Conservation (phyloP, 2,113 vertebrate species). For the Pollachius pollachius region DNA sequence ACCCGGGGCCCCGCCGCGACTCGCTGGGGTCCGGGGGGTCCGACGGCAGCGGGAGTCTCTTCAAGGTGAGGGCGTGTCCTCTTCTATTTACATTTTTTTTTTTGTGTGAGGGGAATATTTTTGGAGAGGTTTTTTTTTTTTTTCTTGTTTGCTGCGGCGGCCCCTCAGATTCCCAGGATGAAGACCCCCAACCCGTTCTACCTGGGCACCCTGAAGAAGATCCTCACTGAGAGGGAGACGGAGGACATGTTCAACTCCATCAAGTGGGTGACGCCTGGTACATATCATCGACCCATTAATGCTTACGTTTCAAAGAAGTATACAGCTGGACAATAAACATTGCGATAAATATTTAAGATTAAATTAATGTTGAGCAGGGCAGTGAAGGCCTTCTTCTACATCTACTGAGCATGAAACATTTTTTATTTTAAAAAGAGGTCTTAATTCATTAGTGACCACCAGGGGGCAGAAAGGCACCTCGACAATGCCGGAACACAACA, state of each 20-base stretch:
- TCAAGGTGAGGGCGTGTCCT: conserved; percentile 63
- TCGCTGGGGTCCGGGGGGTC: conserved; percentile 63
- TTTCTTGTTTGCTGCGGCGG: background rate
- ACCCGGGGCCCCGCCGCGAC: conserved; percentile 58
- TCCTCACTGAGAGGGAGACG: conserved; percentile 79
- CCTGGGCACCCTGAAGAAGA: conserved; percentile 84
- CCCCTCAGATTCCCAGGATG: conserved; percentile 75
- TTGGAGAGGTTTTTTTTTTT: background rate
- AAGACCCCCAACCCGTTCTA: conserved; percentile 88
- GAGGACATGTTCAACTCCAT: conserved; percentile 78
- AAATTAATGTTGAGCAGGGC: too few relatives aligned
- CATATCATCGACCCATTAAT: background rate
- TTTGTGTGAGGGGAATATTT: background rate
- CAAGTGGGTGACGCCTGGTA: conserved; percentile 74
- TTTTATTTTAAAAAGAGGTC: too few relatives aligned
- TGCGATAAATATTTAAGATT: too few relatives aligned
- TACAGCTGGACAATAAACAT: too few relatives aligned
- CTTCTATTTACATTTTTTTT: background rate
- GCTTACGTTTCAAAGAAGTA: background rate
- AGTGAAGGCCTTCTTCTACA: too few relatives aligned
- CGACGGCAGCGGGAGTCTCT: conserved; percentile 66
- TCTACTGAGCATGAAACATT: too few relatives aligned
- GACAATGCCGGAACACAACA: too few relatives aligned
- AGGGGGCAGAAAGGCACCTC: too few relatives aligned
- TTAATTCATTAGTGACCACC: too few relatives aligned